phyloP scores from a whole-genome alignment of 1,140 invertebrate species.

The Geopemphigus sp. region DNA sequence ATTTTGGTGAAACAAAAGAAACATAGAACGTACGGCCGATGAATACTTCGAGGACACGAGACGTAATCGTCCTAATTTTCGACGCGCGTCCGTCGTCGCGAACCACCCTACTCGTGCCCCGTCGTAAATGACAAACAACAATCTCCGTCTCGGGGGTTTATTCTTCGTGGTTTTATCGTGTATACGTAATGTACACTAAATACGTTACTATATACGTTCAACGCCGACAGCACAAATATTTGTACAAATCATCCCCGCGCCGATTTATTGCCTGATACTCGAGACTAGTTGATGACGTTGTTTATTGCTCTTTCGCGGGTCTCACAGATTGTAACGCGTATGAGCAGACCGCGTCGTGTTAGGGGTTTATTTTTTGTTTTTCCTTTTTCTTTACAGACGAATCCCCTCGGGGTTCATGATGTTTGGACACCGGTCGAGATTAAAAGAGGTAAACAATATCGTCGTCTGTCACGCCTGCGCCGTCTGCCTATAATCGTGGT shows the following conservation, averaged over 20 bases:
- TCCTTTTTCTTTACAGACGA: background rate
- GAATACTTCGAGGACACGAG: background rate
- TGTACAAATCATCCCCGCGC: slow-evolving; percentile 43
- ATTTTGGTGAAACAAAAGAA: background rate
- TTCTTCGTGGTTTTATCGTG: background rate
- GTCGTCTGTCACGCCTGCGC: background rate
- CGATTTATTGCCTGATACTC: slow-evolving; percentile 10
- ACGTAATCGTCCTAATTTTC: background rate
- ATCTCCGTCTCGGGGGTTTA: slow-evolving; percentile 5
- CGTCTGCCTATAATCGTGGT: background rate
- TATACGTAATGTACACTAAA: too few relatives aligned
- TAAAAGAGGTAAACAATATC: slow-evolving; percentile 24
- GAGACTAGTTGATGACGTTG: slow-evolving; percentile 26
- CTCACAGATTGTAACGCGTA: background rate
- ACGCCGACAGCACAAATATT: slow-evolving; percentile 46
- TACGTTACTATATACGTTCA: too few relatives aligned
- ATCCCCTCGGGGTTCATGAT: slow-evolving; percentile 28
- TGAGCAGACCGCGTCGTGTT: background rate
- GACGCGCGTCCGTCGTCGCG: background rate
- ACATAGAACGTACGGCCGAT: background rate
- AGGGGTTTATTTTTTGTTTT: slow-evolving; percentile 30
- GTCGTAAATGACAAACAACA: slow-evolving; percentile 9
- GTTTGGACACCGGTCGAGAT: slow-evolving; percentile 35
- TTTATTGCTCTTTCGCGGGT: slow-evolving; percentile 32
- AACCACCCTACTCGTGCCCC: background rate